These are phyloP conservation scores for Nerophis ophidion DNA, from an alignment of 2,113 vertebrate genomes.

Conservation along the genomic window DNA sequence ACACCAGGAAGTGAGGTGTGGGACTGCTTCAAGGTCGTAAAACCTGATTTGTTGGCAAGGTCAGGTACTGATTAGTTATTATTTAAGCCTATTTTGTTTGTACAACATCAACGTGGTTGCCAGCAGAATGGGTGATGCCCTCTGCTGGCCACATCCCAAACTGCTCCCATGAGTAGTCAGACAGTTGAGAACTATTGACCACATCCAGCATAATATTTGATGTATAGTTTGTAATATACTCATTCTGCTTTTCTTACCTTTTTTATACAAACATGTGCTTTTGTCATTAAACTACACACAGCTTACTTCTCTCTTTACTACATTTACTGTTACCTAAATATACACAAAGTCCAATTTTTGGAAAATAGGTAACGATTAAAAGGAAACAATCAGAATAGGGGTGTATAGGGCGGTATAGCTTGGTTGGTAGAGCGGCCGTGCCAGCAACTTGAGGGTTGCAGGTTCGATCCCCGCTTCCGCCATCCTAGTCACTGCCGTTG, in stretches of 20 bases:
- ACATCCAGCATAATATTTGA: conserved; percentile 10
- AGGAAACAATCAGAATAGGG: no score
- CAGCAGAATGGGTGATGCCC: no score
- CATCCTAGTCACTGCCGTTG: no score
- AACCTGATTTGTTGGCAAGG: conserved; percentile 12
- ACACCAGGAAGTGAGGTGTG: conserved; percentile 4
- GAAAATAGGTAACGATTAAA: no score
- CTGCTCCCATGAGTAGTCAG: not conserved
- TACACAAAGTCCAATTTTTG: no score
- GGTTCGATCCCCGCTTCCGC: no score
- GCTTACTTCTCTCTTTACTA: not conserved
- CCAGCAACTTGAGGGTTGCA: no score
- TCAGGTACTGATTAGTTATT: conserved; percentile 11
- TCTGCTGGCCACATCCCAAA: conserved; percentile 42
- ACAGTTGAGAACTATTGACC: conserved; percentile 25
- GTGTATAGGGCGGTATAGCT: no score
- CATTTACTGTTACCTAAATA: no score
- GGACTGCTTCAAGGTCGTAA: conserved; percentile 13
- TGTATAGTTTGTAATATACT: conserved; percentile 73
- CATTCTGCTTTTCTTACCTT: conserved; percentile 83
- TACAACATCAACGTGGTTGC: no score
- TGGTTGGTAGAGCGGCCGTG: no score
- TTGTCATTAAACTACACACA: not conserved
- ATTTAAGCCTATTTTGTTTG: not conserved
- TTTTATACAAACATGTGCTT: conserved; percentile 84